Percentiles rank a stretch among this genome's conserved stretches.
phyloP scores from a whole-genome alignment of 2,113 vertebrate species.

The Oriolus oriolus region DNA sequence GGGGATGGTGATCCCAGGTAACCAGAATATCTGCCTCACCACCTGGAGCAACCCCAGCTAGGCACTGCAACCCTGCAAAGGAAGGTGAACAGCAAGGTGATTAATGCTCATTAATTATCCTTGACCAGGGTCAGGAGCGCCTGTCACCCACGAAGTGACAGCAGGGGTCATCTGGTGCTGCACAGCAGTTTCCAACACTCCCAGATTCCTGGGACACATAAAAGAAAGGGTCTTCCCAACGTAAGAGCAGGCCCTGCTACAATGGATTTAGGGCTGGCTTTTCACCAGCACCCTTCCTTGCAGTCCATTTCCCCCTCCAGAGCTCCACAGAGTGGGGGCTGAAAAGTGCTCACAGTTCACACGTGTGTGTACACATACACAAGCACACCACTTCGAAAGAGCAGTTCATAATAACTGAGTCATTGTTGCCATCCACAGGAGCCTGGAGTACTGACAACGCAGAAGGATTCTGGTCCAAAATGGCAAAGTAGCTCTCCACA shows the following conservation, averaged over 20 bases:
- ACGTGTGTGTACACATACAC: neutral
- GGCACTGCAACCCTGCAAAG: neutral
- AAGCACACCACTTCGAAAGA: neutral
- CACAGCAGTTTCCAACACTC: neutral
- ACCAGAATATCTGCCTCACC: neutral
- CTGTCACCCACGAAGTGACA: neutral
- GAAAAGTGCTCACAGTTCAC: neutral
- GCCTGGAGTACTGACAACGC: conserved; percentile 32
- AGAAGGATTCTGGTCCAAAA: conserved; percentile 27
- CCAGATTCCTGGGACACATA: neutral
- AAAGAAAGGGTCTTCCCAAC: neutral
- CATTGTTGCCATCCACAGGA: conserved; percentile 63
- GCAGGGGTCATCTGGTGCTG: neutral
- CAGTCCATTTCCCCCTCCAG: neutral
- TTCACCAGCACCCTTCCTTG: neutral
- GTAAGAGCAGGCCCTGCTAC: neutral
- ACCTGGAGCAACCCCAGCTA: neutral
- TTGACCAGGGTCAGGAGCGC: neutral
- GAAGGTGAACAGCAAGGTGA: conserved; percentile 10
- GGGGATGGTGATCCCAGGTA: neutral
- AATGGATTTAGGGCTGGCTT: neutral
- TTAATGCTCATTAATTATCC: conserved; percentile 30
- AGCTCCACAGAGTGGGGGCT: neutral
- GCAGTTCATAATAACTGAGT: conserved; percentile 36
- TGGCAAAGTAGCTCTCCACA: neutral